A percentile compares a stretch with the other conserved stretches of the same genome.
Evolutionary conservation across 2,113 vertebrate species (phyloP).

Genomic region (Loxodonta africana): DNA sequence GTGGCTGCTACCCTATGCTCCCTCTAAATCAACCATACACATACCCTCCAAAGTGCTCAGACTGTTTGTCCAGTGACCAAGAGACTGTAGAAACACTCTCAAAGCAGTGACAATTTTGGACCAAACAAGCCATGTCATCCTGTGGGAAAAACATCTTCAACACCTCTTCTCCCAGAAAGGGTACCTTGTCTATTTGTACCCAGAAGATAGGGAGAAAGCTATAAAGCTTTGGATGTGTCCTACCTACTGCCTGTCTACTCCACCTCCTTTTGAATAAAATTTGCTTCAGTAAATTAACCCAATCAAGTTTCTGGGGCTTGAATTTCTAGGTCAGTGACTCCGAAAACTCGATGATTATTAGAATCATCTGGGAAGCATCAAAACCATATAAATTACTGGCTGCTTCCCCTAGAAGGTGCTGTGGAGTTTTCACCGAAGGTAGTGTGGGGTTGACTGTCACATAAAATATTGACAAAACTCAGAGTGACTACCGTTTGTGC

Average conservation of each 20-base stretch:
- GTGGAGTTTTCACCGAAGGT: background rate
- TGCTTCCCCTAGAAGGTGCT: background rate
- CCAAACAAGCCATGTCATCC: background rate
- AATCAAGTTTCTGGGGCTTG: background rate
- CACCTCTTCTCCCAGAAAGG: background rate
- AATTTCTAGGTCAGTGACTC: background rate
- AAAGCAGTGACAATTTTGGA: too few relatives aligned
- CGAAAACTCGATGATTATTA: background rate
- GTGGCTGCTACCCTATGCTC: background rate
- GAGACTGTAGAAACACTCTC: background rate
- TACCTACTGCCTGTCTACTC: too few relatives aligned
- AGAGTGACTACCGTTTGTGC: background rate
- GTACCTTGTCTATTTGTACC: background rate
- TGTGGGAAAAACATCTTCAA: background rate
- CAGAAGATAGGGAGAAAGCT: background rate
- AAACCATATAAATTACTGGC: background rate
- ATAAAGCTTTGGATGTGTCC: too few relatives aligned
- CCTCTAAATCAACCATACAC: background rate
- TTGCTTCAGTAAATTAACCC: background rate
- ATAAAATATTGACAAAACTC: background rate
- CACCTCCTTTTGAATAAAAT: background rate
- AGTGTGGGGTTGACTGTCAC: background rate
- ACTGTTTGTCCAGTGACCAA: background rate
- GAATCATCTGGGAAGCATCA: background rate
- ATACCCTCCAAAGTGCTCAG: background rate